These are phyloP conservation scores for Hoplodrina blanda DNA, from an alignment of 2,888 invertebrate genomes.

Conservation along the genomic window DNA sequence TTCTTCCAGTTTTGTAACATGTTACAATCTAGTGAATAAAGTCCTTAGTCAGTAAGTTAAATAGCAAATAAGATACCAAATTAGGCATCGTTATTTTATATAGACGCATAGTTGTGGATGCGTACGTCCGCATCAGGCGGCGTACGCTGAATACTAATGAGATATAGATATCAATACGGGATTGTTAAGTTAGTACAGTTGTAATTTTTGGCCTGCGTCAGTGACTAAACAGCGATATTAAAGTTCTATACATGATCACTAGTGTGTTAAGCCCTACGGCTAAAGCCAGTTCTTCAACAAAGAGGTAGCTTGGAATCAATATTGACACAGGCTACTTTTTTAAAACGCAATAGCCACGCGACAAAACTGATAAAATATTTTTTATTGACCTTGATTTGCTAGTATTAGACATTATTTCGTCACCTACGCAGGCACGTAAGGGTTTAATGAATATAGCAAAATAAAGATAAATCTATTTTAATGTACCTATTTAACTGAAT, in stretches of 20 bases:
- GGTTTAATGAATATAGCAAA: slow-evolving; percentile 2
- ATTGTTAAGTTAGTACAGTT: slow-evolving; percentile 26
- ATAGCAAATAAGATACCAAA: slow-evolving; percentile 50
- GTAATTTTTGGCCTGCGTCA: slow-evolving; percentile 18
- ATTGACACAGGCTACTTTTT: neutral
- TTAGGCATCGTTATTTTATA: slow-evolving; percentile 41
- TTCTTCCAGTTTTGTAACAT: neutral
- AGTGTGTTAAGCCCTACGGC: neutral
- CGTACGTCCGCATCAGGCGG: slow-evolving; percentile 35
- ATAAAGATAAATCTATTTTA: slow-evolving; percentile 20
- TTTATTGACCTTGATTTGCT: neutral
- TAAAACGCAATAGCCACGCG: too few relatives aligned
- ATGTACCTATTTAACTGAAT: neutral
- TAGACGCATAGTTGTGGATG: slow-evolving; percentile 17
- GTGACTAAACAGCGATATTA: slow-evolving; percentile 11
- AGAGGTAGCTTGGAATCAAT: too few relatives aligned
- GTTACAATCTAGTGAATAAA: slow-evolving; percentile 32
- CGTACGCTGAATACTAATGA: slow-evolving; percentile 57
- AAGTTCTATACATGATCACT: slow-evolving; percentile 6
- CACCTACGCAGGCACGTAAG: neutral
- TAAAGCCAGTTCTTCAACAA: neutral
- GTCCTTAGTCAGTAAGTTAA: slow-evolving; percentile 26
- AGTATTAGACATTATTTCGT: neutral
- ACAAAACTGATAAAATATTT: neutral
- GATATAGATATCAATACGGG: slow-evolving; percentile 22